Percentiles rank a stretch among this genome's conserved stretches.
Conservation (phyloP, 2,113 vertebrate species). For the Ceyx margarethae region DNA sequence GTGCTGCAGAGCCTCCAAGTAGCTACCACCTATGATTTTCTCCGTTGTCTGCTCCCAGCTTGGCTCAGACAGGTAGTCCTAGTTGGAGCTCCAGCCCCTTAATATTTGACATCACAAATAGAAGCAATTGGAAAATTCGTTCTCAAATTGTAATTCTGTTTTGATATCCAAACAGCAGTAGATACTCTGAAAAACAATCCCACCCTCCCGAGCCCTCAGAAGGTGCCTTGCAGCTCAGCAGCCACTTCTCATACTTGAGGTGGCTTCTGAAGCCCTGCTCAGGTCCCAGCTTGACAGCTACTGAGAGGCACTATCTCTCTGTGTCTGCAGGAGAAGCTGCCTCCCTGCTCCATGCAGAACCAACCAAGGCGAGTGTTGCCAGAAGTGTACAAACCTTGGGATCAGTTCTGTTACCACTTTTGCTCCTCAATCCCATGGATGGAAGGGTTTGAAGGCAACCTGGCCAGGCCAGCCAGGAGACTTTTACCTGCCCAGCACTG, state of each 20-base stretch:
- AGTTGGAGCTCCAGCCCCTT: not conserved
- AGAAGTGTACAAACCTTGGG: not conserved
- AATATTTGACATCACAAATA: not conserved
- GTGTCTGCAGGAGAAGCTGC: not conserved
- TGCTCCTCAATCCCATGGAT: not conserved
- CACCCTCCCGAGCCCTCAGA: not conserved
- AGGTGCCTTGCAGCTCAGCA: fast-evolving
- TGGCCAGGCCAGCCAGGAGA: not conserved
- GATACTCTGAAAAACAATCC: not conserved
- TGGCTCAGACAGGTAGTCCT: not conserved
- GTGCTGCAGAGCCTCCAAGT: not conserved
- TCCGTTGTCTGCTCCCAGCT: not conserved
- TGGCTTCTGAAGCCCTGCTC: not conserved
- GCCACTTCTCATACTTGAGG: not conserved
- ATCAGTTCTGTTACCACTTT: not conserved
- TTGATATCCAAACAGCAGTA: not conserved
- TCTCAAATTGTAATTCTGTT: not conserved
- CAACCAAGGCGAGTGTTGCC: not conserved
- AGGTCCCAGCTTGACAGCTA: not conserved
- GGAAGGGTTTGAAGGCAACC: not conserved
- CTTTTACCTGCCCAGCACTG: not conserved
- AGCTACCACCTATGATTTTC: not conserved
- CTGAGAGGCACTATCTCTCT: not conserved
- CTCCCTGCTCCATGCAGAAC: not conserved
- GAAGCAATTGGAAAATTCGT: not conserved